A percentile compares a stretch with the other conserved stretches of the same genome.
Evolutionary conservation across 2,888 invertebrate species (phyloP).

Genomic region (Diplolepis rosae): DNA sequence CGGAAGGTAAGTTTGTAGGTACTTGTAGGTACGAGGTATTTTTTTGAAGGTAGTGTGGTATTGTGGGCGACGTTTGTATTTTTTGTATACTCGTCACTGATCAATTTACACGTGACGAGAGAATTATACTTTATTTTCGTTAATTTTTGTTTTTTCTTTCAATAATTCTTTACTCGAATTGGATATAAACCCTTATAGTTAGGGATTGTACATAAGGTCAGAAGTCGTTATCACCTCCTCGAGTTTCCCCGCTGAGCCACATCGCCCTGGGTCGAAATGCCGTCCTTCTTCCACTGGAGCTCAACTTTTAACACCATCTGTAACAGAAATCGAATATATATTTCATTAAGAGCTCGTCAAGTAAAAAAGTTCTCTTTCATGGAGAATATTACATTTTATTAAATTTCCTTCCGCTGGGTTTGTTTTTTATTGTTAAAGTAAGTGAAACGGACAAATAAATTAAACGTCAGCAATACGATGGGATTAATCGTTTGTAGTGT

Average conservation of each 20-base stretch:
- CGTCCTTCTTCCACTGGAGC: slow-evolving; percentile 55
- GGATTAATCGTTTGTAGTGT: neutral
- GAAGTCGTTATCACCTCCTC: slow-evolving; percentile 72
- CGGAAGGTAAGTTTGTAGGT: slow-evolving; percentile 70
- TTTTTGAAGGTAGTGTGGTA: slow-evolving; percentile 64
- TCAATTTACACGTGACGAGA: neutral
- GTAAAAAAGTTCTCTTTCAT: neutral
- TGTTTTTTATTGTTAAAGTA: neutral
- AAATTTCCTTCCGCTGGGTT: neutral
- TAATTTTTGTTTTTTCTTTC: slow-evolving; percentile 23
- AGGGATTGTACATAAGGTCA: slow-evolving; percentile 67
- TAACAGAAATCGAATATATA: slow-evolving; percentile 40
- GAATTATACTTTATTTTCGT: slow-evolving; percentile 21
- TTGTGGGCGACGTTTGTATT: slow-evolving; percentile 49
- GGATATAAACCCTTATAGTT: slow-evolving; percentile 50
- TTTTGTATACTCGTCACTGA: slow-evolving; percentile 43
- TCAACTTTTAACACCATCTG: slow-evolving; percentile 68
- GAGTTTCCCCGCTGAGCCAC: slow-evolving; percentile 69
- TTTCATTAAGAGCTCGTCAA: neutral
- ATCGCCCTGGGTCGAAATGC: slow-evolving; percentile 62
- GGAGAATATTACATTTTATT: neutral
- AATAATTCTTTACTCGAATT: neutral
- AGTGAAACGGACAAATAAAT: too few species aligned
- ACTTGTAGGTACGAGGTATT: slow-evolving; percentile 73
- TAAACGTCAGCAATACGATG: neutral